Base-by-base conservation (phyloP, 2,888 invertebrate genomes). In the Malacosoma neustria region DNA sequence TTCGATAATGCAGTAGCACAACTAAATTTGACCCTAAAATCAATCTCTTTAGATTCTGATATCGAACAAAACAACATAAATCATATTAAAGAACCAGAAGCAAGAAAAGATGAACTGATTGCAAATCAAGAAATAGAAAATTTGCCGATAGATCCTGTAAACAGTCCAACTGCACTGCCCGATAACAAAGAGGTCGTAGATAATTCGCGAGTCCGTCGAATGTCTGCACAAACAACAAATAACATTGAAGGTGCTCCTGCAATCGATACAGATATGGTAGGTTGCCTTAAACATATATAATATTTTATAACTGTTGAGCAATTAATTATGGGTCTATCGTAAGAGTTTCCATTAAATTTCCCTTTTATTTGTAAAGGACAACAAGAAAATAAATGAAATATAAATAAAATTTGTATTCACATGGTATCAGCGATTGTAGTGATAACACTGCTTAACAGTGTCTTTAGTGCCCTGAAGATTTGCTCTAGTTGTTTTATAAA, bases 201-300 rank as follows among this genome's bases (percentile, higher is more conserved):
- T 33, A 40, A 2, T 32, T 29, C 54, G 22, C 56, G 59, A 14
- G 64, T 72, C n/a, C 61, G 73, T 29, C 59, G 73, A 41, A 66
- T 66, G 37, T 71, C 72, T 1, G 73, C 76, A 2, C 72, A 75
- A 41, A 72, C 72, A 2, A 73, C 72, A 2, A 69, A 63, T 41
- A 53, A 54, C 37, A 49, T 58, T 11, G 65, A 65, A 41, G 31
- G 34, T 30, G 31, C 29, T 9, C 31, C 34, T n/a, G 7, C 36
- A n/a, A 34, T 35, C 14, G 42, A 45, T 39, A 5, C 33, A 15
- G 63, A 66, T 38, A 55, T 68, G 72, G 74, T 72, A 63, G 46
- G 12, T 29, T 5, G n/a, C n/a, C n/a, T n/a, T n/a, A n/a, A n/a
- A n/a, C n/a, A n/a, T n/a, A n/a, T n/a, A n/a, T n/a, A n/a, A n/a